Evolutionary conservation across 2,797 vertebrate species (phyloP).

Genomic region (Chromobotia macracanthus): DNA sequence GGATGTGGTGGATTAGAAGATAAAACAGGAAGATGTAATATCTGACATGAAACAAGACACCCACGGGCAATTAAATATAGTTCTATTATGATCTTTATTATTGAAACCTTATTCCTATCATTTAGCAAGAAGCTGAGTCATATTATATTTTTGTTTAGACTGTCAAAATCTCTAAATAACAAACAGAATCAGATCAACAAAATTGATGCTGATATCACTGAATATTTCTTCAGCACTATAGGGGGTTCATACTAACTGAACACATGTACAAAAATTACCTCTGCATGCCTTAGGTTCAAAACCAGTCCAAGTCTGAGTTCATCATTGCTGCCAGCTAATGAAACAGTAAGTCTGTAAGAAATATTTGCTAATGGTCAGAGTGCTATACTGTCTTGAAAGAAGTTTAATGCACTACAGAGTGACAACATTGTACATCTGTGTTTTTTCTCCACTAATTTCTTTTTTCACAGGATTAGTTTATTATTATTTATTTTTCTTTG

Average conservation of each 20-base stretch:
- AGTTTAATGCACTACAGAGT: constrained; percentile 74
- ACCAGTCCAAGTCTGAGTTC: constrained; percentile 58
- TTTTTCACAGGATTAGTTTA: not conserved
- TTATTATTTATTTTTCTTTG: not conserved
- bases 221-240: not conserved
- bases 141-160: not conserved
- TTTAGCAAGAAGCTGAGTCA: constrained; percentile 1
- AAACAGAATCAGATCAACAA: constrained; percentile 22
- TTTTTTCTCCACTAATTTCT: not conserved
- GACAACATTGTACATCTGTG: constrained; percentile 69
- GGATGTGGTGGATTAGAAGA: constrained; percentile 26
- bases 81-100: constrained; percentile 22
- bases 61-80: constrained; percentile 56
- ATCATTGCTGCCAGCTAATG: constrained; percentile 65
- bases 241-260: constrained; percentile 18
- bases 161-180: not conserved
- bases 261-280: constrained; percentile 63
- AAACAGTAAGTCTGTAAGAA: constrained; percentile 62
- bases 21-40: constrained; percentile 42
- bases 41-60: constrained; percentile 50
- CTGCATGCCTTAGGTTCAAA: constrained; percentile 63
- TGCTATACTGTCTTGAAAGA: constrained; percentile 62
- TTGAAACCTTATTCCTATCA: not conserved
- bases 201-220: constrained; percentile 20
- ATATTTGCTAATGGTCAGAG: constrained; percentile 30